These are phyloP conservation scores for Leptinotarsa tumamoca DNA, from an alignment of 2,888 invertebrate genomes.

Conservation along the genomic window DNA sequence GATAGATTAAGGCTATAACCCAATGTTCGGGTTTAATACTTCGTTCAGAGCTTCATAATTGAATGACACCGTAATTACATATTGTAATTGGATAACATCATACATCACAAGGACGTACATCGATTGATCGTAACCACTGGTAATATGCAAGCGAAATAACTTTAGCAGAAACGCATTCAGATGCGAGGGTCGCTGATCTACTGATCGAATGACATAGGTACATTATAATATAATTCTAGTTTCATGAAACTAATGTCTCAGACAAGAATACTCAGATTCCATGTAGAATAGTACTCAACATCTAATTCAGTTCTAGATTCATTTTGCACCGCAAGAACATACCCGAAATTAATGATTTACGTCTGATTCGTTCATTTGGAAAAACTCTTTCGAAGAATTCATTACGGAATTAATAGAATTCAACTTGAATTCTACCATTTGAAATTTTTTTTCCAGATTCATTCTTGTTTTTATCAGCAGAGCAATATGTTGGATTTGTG, in stretches of 20 bases:
- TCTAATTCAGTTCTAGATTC: no score
- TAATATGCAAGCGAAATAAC: neutral
- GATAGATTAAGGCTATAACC: constrained; percentile 1
- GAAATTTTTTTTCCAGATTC: no score
- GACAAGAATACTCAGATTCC: no score
- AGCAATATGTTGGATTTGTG: no score
- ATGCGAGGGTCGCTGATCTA: neutral
- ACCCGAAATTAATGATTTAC: no score
- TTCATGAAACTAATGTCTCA: neutral
- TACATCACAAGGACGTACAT: constrained; percentile 4
- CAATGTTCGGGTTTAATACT: neutral
- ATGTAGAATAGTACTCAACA: no score
- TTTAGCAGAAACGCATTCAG: neutral
- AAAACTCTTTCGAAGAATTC: no score
- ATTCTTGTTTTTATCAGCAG: no score
- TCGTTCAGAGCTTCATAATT: constrained; percentile 1
- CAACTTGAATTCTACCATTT: no score
- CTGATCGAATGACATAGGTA: neutral
- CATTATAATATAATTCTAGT: neutral
- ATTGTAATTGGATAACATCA: constrained; percentile 9
- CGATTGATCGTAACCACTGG: neutral
- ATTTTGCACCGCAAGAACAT: no score
- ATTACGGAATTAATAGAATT: no score
- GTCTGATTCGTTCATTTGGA: no score
- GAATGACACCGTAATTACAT: constrained; percentile 9